Evolutionary conservation across 2,113 vertebrate genomes (phyloP).

Genomic region (Calonectris borealis): DNA sequence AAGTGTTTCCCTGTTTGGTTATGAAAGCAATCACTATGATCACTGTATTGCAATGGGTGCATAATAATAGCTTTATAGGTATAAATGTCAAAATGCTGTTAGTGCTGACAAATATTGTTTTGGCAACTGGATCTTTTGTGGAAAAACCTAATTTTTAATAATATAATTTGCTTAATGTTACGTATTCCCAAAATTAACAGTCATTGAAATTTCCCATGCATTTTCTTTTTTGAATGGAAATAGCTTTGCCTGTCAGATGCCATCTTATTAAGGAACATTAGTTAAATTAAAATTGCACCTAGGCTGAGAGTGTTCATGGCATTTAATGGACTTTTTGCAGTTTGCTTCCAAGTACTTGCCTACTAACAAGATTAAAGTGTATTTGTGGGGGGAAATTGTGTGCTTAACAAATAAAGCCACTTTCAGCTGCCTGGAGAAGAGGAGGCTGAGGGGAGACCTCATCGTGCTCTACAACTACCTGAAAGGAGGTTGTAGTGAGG

Average conservation of each 20-base stretch:
- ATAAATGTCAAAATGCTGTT: conserved; percentile 14
- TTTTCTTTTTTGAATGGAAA: neutral
- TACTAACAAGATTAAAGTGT: conserved; percentile 5
- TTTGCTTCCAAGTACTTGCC: conserved; percentile 13
- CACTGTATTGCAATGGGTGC: neutral
- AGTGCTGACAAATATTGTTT: neutral
- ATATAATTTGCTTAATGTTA: neutral
- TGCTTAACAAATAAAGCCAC: neutral
- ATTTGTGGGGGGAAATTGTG: neutral
- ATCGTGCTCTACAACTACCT: too few species aligned
- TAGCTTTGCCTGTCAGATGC: neutral
- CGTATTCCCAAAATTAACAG: neutral
- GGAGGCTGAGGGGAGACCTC: too few species aligned
- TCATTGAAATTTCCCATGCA: neutral
- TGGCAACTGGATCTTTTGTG: neutral
- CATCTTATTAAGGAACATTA: conserved; percentile 11
- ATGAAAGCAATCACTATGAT: neutral
- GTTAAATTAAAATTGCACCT: conserved; percentile 35
- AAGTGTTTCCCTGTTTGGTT: neutral
- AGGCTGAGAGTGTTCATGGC: neutral
- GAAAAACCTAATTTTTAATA: neutral
- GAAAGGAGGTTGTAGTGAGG: too few species aligned
- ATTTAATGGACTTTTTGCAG: neutral
- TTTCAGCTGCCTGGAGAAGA: too few species aligned
- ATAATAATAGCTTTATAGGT: neutral